Conservation (phyloP, 1,140 invertebrate species). For the Drosophila grimshawi region DNA sequence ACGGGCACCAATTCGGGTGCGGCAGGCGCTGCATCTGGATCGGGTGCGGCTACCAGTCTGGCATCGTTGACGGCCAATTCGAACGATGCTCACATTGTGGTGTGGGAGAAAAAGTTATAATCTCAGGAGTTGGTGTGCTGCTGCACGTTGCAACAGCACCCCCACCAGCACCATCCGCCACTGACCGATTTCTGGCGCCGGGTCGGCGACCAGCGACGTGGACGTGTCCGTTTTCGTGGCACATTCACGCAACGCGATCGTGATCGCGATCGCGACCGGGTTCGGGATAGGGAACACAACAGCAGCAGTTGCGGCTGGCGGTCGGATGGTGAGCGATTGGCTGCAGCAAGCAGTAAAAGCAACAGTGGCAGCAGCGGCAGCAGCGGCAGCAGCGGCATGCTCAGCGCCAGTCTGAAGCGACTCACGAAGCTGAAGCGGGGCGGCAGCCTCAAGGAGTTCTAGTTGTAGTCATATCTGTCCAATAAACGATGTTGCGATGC, state of each 20-base stretch:
- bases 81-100: constrained; percentile 93
- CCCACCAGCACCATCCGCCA: constrained; percentile 67
- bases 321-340: constrained; percentile 19
- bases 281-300: constrained; percentile 15
- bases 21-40: constrained; percentile 29
- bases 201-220: constrained; percentile 54
- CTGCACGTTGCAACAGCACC: constrained; percentile 70
- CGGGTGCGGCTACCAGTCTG: constrained; percentile 36
- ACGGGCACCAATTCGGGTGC: constrained; percentile 3
- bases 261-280: constrained; percentile 21
- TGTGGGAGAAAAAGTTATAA: constrained; percentile 96
- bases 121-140: constrained; percentile 82
- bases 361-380: constrained; percentile 16
- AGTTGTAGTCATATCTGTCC: constrained; percentile 12
- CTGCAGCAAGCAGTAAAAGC: not conserved
- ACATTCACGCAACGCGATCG: constrained; percentile 63
- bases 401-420: constrained; percentile 68
- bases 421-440: constrained; percentile 77
- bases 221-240: constrained; percentile 72
- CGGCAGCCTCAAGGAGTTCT: constrained; percentile 81
- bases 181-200: constrained; percentile 60
- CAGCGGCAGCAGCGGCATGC: constrained; percentile 40
- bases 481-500: constrained; percentile 8
- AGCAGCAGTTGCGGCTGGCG: constrained; percentile 26
- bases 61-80: constrained; percentile 87